Conservation (phyloP, 2,113 vertebrate genomes). For the Laticauda laticaudata region DNA sequence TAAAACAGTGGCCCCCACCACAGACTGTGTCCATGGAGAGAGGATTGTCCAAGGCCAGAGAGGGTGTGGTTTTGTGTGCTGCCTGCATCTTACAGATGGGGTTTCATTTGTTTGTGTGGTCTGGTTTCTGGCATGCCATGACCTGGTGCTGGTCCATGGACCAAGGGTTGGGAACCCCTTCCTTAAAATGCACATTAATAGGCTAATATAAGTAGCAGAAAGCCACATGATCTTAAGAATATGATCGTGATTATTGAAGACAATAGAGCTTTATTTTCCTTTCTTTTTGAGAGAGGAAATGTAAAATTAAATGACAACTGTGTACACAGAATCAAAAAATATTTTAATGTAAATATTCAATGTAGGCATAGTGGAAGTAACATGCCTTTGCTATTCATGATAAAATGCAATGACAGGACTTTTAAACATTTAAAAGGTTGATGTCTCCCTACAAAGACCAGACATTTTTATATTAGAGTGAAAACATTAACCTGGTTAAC, state of each 20-base stretch:
- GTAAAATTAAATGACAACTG: constrained; percentile 7
- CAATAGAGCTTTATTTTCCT: neutral
- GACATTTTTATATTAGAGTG: constrained; percentile 12
- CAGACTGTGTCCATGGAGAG: too few relatives aligned
- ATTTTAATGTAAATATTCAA: neutral
- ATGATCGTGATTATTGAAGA: constrained; percentile 7
- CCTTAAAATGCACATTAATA: neutral
- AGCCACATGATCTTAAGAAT: neutral
- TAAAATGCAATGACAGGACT: neutral
- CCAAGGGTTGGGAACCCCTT: too few relatives aligned
- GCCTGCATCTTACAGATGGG: too few relatives aligned
- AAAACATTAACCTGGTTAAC: constrained; percentile 44
- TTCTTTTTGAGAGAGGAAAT: neutral
- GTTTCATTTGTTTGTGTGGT: too few relatives aligned
- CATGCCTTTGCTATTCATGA: neutral
- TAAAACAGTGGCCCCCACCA: too few relatives aligned
- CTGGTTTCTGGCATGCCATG: too few relatives aligned
- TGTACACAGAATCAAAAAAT: neutral
- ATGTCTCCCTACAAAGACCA: constrained; percentile 33
- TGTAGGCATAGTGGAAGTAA: constrained; percentile 17
- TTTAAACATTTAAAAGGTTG: constrained; percentile 6
- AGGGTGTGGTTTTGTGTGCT: too few relatives aligned
- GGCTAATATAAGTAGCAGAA: neutral
- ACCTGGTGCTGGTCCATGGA: too few relatives aligned
- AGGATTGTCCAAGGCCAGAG: too few relatives aligned